Percentiles rank a stretch among this genome's conserved stretches.
These are phyloP conservation scores for Lamellibrachia satsuma DNA, from an alignment of 2,888 invertebrate genomes.

Conservation along the genomic window DNA sequence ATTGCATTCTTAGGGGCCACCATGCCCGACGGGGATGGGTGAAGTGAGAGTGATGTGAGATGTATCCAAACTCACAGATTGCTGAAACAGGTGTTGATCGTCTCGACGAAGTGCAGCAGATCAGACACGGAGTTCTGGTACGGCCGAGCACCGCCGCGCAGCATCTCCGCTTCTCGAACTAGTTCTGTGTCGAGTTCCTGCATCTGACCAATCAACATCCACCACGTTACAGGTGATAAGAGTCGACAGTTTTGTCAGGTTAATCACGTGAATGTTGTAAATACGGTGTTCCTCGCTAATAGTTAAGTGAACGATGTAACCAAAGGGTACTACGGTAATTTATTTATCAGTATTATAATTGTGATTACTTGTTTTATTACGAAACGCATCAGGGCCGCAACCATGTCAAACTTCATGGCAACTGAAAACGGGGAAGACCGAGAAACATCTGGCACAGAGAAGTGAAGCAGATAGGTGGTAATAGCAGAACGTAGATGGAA, in stretches of 20 bases:
- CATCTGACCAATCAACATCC: neutral
- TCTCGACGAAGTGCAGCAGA: neutral
- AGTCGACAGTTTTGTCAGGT: neutral
- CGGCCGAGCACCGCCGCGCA: neutral
- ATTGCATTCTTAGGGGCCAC: no score
- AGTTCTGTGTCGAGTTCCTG: neutral
- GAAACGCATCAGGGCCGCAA: neutral
- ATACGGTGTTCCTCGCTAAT: neutral
- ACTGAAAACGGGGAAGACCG: no score
- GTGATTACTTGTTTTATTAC: neutral
- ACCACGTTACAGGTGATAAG: neutral
- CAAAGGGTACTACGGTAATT: neutral
- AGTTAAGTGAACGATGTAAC: neutral
- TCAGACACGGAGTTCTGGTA: neutral
- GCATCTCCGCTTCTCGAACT: conserved; percentile 10
- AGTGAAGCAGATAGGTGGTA: no score
- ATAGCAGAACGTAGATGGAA: no score
- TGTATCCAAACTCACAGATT: neutral
- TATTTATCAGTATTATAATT: neutral
- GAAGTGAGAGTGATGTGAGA: neutral
- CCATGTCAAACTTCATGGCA: neutral
- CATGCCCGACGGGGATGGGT: no score
- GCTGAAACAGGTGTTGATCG: neutral
- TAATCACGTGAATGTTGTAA: neutral
- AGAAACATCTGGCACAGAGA: no score